Evolutionary conservation across 2,888 invertebrate species (phyloP).

Genomic region (Tanytarsus gracilentus): DNA sequence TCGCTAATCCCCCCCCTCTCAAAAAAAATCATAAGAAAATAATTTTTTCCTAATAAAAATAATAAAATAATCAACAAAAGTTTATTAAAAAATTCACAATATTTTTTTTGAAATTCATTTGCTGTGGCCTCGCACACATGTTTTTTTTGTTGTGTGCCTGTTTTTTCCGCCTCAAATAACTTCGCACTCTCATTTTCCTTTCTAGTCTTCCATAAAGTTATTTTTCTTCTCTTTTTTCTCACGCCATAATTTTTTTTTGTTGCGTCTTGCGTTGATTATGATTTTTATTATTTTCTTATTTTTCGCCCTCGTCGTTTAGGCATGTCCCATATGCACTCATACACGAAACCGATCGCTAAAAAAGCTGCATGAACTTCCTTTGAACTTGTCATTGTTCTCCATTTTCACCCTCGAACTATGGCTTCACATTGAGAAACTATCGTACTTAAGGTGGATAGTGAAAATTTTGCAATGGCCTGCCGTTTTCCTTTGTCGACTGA

Average conservation of each 20-base stretch:
- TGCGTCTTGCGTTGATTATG: no score
- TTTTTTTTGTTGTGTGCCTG: neutral
- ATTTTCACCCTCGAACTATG: conserved; percentile 37
- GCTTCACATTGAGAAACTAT: conserved; percentile 38
- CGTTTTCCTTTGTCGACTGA: conserved; percentile 39
- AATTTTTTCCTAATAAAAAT: no score
- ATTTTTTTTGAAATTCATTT: no score
- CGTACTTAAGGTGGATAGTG: conserved; percentile 38
- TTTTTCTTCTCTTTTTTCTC: conserved; percentile 6
- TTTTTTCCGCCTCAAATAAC: neutral
- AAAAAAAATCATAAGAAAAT: no score
- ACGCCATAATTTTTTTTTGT: conserved; percentile 31
- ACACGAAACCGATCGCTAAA: conserved; percentile 34
- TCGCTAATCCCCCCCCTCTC: no score
- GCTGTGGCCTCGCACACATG: no score
- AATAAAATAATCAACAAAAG: no score
- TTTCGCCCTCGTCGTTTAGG: conserved; percentile 35
- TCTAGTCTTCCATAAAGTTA: neutral
- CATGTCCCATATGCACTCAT: conserved; percentile 39
- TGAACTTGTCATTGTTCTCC: conserved; percentile 36
- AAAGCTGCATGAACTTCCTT: conserved; percentile 40
- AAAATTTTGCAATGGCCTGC: conserved; percentile 41
- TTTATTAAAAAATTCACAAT: no score
- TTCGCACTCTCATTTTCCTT: conserved; percentile 7
- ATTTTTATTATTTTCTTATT: conserved; percentile 33